Percentiles rank a stretch among this genome's conserved stretches.
These are phyloP conservation scores for Chrysomela aeneicollis DNA, from an alignment of 2,888 invertebrate species.

Conservation along the genomic window DNA sequence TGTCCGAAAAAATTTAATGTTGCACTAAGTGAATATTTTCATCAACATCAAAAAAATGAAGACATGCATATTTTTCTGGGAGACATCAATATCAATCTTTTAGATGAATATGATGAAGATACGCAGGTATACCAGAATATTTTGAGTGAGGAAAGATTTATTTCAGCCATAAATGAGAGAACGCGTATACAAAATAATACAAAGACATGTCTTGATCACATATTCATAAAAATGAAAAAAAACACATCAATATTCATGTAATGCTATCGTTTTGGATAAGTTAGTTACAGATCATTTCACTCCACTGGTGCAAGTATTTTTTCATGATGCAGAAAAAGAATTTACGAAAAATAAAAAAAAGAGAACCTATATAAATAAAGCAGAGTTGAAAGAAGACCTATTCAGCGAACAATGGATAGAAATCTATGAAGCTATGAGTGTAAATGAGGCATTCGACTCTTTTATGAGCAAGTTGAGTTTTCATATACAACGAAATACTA, in stretches of 20 bases:
- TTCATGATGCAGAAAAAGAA: neutral
- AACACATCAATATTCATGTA: neutral
- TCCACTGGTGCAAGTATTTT: neutral
- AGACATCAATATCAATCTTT: no score
- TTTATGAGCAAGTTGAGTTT: neutral
- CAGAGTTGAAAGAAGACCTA: neutral
- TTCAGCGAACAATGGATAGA: neutral
- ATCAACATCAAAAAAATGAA: neutral
- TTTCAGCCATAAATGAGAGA: constrained; percentile 7
- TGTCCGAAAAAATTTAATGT: neutral
- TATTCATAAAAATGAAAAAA: neutral
- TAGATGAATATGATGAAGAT: constrained; percentile 11
- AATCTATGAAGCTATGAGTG: neutral
- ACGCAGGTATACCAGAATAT: constrained; percentile 1
- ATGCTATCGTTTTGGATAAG: neutral
- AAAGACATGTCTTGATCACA: neutral
- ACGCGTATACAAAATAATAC: neutral
- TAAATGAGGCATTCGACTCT: neutral
- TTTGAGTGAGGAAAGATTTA: neutral
- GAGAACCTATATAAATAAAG: neutral
- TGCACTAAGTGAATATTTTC: constrained; percentile 7
- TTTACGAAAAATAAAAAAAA: neutral
- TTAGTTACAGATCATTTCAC: neutral
- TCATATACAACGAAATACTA: neutral
- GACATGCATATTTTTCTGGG: no score